phyloP scores from a whole-genome alignment of 2,888 invertebrate species.

The Cynaeus angustus region DNA sequence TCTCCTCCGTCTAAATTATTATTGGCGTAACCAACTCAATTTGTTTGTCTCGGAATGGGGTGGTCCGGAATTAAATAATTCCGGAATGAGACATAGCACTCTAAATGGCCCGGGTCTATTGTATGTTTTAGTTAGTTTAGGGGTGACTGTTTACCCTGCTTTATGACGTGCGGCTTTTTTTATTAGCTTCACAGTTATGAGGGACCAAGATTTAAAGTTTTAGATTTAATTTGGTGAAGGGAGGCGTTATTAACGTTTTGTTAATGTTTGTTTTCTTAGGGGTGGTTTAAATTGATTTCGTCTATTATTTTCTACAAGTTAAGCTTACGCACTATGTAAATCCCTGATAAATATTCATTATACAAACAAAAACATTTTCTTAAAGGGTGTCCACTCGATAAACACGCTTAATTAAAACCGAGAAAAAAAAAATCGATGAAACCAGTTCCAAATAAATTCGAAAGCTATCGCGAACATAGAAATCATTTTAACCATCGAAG shows the following conservation, averaged over 20 bases:
- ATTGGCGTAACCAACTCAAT: slow-evolving; percentile 68
- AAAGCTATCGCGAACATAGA: slow-evolving; percentile 59
- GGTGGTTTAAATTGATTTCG: slow-evolving; percentile 32
- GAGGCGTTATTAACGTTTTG: slow-evolving; percentile 44
- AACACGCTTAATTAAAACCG: slow-evolving; percentile 64
- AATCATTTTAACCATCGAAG: slow-evolving; percentile 58
- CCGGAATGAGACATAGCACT: slow-evolving; percentile 63
- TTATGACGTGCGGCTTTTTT: slow-evolving; percentile 61
- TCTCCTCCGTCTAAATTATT: slow-evolving; percentile 55
- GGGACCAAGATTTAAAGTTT: slow-evolving; percentile 58
- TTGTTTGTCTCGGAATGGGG: slow-evolving; percentile 62
- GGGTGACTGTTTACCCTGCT: slow-evolving; percentile 59
- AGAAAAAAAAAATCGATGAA: slow-evolving; percentile 61
- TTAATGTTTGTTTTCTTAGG: slow-evolving; percentile 35
- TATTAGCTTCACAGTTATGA: slow-evolving; percentile 58
- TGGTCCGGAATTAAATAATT: slow-evolving; percentile 65
- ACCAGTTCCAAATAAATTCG: slow-evolving; percentile 60
- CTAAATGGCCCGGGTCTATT: slow-evolving; percentile 65
- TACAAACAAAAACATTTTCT: slow-evolving; percentile 53
- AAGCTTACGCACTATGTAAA: slow-evolving; percentile 50
- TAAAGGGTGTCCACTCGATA: slow-evolving; percentile 60
- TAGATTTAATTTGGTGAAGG: slow-evolving; percentile 58
- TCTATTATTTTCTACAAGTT: slow-evolving; percentile 27
- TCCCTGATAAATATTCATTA: slow-evolving; percentile 63
- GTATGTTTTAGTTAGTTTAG: slow-evolving; percentile 62